A percentile compares a stretch with the other conserved stretches of the same genome.
Evolutionary conservation across 1,140 invertebrate species (phyloP).

Genomic region (Bombus picipes): DNA sequence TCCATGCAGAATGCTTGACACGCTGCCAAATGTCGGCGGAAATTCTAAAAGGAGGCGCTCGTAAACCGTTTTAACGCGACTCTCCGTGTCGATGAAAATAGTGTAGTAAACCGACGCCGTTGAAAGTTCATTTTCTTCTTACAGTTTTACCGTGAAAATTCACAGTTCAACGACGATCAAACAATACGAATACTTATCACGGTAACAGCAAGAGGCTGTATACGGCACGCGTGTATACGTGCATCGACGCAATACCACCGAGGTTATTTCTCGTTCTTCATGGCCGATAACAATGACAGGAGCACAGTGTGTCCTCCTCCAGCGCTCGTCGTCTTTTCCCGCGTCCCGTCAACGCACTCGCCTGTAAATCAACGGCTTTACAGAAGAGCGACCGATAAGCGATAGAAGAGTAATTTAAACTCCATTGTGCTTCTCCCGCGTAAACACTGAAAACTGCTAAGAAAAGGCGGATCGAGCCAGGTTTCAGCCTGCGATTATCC

Average conservation of each 20-base stretch:
- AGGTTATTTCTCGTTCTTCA: slow-evolving; percentile 1
- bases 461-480: not conserved
- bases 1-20: slow-evolving; percentile 6
- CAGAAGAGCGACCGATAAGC: not conserved
- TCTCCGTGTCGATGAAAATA: slow-evolving; percentile 10
- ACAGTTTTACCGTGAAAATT: not conserved
- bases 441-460: not conserved
- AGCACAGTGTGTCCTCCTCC: not conserved
- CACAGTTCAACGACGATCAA: not conserved
- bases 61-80: slow-evolving; percentile 6
- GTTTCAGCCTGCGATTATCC: not conserved
- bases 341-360: slow-evolving; percentile 12
- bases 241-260: not conserved
- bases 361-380: slow-evolving; percentile 19
- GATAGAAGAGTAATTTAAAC: slow-evolving; percentile 23
- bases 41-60: slow-evolving; percentile 38
- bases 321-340: slow-evolving; percentile 1
- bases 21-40: slow-evolving; percentile 13
- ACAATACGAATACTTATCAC: not conserved
- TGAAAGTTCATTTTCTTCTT: not conserved
- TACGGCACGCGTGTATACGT: not conserved
- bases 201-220: not conserved
- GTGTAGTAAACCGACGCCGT: not conserved
- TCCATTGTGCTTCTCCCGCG: not conserved
- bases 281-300: slow-evolving; percentile 7